Percentiles rank a stretch among this genome's conserved stretches.
phyloP scores from a whole-genome alignment of 2,888 invertebrate species.

The Chironomus riparius region DNA sequence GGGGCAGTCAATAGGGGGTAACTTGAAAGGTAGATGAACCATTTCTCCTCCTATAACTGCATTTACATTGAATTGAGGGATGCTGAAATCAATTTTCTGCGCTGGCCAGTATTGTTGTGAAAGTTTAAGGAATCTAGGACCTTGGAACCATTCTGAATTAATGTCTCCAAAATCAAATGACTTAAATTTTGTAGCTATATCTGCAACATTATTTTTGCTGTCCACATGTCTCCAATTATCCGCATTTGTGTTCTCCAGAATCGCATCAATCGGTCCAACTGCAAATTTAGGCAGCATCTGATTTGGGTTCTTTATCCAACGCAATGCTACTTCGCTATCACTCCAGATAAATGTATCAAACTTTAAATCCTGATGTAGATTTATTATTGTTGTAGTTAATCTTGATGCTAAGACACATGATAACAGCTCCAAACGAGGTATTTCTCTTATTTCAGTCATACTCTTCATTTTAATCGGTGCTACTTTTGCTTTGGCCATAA shows the following conservation, averaged over 20 bases:
- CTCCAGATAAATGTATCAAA: no score
- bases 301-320: not conserved
- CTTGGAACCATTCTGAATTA: not conserved
- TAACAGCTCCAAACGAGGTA: no score
- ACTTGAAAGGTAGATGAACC: no score
- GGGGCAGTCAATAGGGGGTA: no score
- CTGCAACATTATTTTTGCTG: not conserved
- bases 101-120: not conserved
- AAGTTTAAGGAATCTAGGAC: not conserved
- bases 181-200: not conserved
- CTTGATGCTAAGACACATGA: no score
- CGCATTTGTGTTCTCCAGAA: not conserved
- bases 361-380: no score
- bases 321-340: not conserved
- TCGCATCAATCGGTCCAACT: not conserved
- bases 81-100: not conserved
- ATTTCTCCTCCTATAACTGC: no score
- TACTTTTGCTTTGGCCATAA: no score
- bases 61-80: no score
- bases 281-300: not conserved
- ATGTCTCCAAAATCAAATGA: not conserved
- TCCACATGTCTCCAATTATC: not conserved
- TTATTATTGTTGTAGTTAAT: no score
- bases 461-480: no score
- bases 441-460: no score